Evolutionary conservation across 2,888 invertebrate species (phyloP).

Genomic region (Hyposoter didymator): DNA sequence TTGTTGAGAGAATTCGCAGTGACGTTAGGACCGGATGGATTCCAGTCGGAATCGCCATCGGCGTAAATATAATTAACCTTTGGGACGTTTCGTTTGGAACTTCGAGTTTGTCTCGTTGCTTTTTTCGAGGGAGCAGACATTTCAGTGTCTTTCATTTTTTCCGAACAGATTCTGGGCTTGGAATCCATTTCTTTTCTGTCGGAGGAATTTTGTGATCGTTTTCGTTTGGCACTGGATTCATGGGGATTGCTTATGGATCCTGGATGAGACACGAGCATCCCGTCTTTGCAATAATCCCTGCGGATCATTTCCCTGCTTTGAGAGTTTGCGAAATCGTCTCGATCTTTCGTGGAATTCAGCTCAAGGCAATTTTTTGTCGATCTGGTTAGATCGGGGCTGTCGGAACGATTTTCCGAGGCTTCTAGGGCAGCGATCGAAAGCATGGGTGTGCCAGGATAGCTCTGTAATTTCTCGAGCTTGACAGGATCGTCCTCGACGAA

Average conservation of each 20-base stretch:
- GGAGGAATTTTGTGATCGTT: conserved; percentile 59
- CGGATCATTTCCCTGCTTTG: conserved; percentile 71
- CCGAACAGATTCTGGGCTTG: conserved; percentile 52
- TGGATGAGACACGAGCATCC: conserved; percentile 39
- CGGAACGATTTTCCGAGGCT: conserved; percentile 40
- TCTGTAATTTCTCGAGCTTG: conserved; percentile 71
- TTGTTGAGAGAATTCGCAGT: conserved; percentile 62
- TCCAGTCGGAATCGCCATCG: conserved; percentile 80
- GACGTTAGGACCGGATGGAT: conserved; percentile 75
- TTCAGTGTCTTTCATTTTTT: conserved; percentile 64
- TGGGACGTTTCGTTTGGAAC: conserved; percentile 80
- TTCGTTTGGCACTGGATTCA: conserved; percentile 69
- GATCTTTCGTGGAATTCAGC: background rate
- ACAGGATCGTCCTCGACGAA: conserved; percentile 71
- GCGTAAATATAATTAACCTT: conserved; percentile 81
- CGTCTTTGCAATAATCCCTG: conserved; percentile 74
- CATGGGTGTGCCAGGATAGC: conserved; percentile 76
- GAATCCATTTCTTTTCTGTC: conserved; percentile 23
- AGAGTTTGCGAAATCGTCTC: background rate
- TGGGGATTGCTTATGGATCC: conserved; percentile 55
- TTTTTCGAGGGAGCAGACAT: conserved; percentile 63
- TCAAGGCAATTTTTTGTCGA: background rate
- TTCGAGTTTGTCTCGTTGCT: conserved; percentile 75
- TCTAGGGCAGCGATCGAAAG: conserved; percentile 79
- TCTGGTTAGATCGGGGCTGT: background rate